Base-by-base conservation (phyloP, 2,888 invertebrate species). In the Galerucella calmariensis region DNA sequence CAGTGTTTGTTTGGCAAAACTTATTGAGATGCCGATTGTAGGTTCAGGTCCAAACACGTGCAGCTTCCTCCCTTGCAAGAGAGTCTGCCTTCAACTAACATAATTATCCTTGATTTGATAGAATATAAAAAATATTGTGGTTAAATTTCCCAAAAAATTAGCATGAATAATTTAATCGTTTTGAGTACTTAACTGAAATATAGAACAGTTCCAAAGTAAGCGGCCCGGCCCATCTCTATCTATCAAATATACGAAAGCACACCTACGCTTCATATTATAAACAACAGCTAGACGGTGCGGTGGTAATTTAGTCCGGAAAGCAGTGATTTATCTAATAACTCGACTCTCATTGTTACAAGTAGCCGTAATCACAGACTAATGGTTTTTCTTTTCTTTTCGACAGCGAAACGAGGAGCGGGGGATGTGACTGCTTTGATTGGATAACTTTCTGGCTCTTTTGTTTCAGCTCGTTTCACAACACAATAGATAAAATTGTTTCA, bases 311-410 rank as follows among this genome's bases (percentile, higher is more conserved):
- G 79, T 80, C 83, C 84, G 84, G 84, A 84, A 84, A 82, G 81
- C 84, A 82, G 83, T 84, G 84, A 85, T 85, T 85, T 84, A 83
- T 81, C 81, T 82, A 83, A 84, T 84, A 82, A 83, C 82, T 79
- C 79, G 78, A 77, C 75, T 80, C 80, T 82, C 81, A 83, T 83
- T 83, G 83, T 83, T 83, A 81, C 83, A 84, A 84, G 81, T 83
- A 82, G 82, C 80, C 73, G 79, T 81, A 82, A 83, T 81, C 81
- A 78, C 79, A 73, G 63, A 46, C 75, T 74, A 76, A 79, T 78
- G 72, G 72, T 61, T 68, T 73, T 76, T 72, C 69, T 74, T 65
- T 76, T 73, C 56, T 72, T 53, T 72, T 73, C 73, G 58, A 14
- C 72, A 20, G 20, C 12, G 46, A 12, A 20, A 67, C 66, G 66